Conservation (phyloP, 1,140 invertebrate genomes). For the Conus betulinus region DNA sequence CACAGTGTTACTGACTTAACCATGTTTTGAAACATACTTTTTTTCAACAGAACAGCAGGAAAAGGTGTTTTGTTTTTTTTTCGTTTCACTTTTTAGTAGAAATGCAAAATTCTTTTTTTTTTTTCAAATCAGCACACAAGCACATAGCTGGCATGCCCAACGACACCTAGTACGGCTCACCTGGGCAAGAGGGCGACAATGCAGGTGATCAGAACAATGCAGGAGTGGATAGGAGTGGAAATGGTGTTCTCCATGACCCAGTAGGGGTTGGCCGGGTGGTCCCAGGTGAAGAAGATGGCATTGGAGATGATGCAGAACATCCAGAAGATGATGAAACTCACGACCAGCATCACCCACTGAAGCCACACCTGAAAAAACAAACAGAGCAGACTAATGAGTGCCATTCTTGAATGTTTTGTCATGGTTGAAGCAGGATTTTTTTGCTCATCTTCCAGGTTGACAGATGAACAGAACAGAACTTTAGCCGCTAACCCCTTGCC, state of each 20-base stretch:
- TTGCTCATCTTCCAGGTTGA: no score
- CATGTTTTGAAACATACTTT: no score
- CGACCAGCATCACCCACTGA: slow-evolving; percentile 85
- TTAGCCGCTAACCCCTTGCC: no score
- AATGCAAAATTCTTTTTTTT: neutral
- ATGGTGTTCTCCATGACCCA: slow-evolving; percentile 90
- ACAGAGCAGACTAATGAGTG: slow-evolving; percentile 75
- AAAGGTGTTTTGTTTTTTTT: no score
- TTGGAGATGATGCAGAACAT: slow-evolving; percentile 90
- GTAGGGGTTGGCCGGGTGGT: slow-evolving; percentile 81
- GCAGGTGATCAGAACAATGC: slow-evolving; percentile 85
- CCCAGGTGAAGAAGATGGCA: slow-evolving; percentile 86
- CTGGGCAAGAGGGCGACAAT: slow-evolving; percentile 89
- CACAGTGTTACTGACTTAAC: no score
- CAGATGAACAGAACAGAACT: no score
- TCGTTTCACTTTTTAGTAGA: no score
- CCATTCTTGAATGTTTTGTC: slow-evolving; percentile 83
- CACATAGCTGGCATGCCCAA: neutral
- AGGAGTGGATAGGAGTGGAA: slow-evolving; percentile 85
- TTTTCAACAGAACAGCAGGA: no score
- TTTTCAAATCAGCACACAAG: neutral
- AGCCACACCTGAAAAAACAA: slow-evolving; percentile 92
- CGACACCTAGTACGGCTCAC: slow-evolving; percentile 77
- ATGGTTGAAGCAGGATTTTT: slow-evolving; percentile 82
- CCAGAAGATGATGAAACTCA: slow-evolving; percentile 89